phyloP scores from a whole-genome alignment of 2,888 invertebrate genomes.

The Rotaria magnacalcarata region DNA sequence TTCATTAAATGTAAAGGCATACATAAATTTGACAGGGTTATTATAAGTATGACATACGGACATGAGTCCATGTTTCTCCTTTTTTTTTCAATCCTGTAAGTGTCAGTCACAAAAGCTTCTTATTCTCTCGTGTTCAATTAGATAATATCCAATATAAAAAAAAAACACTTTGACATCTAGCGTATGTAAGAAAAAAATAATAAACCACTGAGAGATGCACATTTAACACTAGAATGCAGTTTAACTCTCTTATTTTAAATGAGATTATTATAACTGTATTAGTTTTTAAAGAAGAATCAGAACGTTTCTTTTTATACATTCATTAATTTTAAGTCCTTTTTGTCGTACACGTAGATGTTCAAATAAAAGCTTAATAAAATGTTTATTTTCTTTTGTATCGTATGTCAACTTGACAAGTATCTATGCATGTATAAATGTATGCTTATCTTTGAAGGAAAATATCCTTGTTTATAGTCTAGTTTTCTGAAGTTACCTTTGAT shows the following conservation, averaged over 20 bases:
- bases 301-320: background rate
- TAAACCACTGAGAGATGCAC: background rate
- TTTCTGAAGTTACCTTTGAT: no score
- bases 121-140: slow-evolving; percentile 18
- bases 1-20: background rate
- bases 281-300: background rate
- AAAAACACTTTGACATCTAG: background rate
- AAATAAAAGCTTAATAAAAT: background rate
- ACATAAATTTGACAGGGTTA: background rate
- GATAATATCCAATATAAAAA: background rate
- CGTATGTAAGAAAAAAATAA: background rate
- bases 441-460: background rate
- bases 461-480: no score
- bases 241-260: no score
- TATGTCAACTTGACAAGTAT: background rate
- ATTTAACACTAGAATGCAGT: background rate
- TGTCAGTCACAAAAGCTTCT: background rate
- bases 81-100: background rate
- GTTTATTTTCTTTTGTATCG: no score
- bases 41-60: background rate
- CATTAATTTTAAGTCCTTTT: background rate
- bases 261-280: background rate
- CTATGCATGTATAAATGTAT: background rate
- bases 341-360: background rate
- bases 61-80: background rate